Base-by-base conservation (phyloP, 2,888 invertebrate genomes). In the Acanthosepion lycidas region DNA sequence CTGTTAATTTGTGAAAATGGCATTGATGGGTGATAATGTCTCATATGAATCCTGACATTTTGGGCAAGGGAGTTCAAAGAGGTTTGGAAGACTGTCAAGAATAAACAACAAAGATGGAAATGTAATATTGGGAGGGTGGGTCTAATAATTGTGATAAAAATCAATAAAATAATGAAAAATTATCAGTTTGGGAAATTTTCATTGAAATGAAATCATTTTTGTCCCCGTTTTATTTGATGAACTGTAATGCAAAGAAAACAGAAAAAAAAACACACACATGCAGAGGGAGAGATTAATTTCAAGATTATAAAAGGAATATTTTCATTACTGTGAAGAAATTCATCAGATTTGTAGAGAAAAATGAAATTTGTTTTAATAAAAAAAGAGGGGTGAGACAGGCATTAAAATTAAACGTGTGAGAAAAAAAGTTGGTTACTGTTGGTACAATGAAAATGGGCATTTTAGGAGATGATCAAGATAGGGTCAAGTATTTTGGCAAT, bases 11-110 rank as follows among this genome's bases (percentile, higher is more conserved):
- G n/a, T n/a, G n/a, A 78, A 78, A 78, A 78, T 78, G 78, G n/a
- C n/a, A 78, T 78, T n/a, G 78, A 78, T 78, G 78, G 78, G 78
- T n/a, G 78, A 78, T 78, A 78, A 78, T 78, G 78, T 78, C 78
- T 78, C 28, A 15, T 8, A 78, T 78, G 78, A 28, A 28, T 64
- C 28, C 26, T 64, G 55, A 18, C 51, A 53, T 53, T 53, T 6
- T 6, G 20, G 51, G 51, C 51, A 51, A 20, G 28, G 64, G 28
- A n/a, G 15, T 28, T 78, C 28, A 28, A n/a, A n/a, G 26, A 8
- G 9, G 8, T 78, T 78, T 78, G 15, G 28, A 78, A n/a, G 18
- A 78, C n/a, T 78, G 28, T n/a, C 6, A 78, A n/a, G n/a, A 28
- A 78, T 6, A 78, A 78, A 78, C 12, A 28, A 9, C 8, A n/a